Percentiles rank a stretch among this genome's conserved stretches.
Evolutionary conservation across 2,888 invertebrate species (phyloP).

Genomic region (Adelognathus sp.): DNA sequence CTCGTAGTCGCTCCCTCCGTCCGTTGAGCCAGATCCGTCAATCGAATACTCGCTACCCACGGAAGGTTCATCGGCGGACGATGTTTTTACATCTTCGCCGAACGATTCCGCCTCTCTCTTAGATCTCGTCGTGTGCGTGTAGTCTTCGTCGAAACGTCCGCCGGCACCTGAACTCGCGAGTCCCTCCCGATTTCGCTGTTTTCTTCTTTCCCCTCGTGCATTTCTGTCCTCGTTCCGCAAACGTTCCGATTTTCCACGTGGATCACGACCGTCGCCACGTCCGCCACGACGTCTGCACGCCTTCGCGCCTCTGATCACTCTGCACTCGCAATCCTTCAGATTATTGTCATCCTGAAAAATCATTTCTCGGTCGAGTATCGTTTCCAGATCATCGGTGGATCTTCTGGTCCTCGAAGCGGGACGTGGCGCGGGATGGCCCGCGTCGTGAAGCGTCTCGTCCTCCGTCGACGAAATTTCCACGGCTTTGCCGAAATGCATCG

Average conservation of each 20-base stretch:
- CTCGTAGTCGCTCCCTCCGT: background rate
- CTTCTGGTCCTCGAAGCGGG: slow-evolving; percentile 56
- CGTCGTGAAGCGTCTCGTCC: slow-evolving; percentile 14
- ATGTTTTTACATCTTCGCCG: background rate
- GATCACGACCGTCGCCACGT: background rate
- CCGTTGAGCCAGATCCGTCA: background rate
- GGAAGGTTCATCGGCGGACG: background rate
- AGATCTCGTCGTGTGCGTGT: slow-evolving; percentile 8
- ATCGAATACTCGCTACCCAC: background rate
- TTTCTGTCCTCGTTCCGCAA: background rate
- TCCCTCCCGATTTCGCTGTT: slow-evolving; percentile 5
- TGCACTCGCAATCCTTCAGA: slow-evolving; percentile 69
- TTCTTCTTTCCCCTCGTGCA: background rate
- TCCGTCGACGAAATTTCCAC: slow-evolving; percentile 42
- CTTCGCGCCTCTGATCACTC: slow-evolving; percentile 65
- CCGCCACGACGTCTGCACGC: slow-evolving; percentile 1
- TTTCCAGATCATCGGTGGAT: slow-evolving; percentile 55
- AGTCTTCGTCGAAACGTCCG: background rate
- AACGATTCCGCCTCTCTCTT: slow-evolving; percentile 4
- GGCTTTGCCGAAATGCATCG: slow-evolving; percentile 42
- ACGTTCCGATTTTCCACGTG: background rate
- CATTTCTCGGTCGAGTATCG: slow-evolving; percentile 70
- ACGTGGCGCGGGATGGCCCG: background rate
- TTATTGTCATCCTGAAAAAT: slow-evolving; percentile 71
- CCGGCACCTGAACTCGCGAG: background rate